These are phyloP conservation scores for Marcusenius ussheri DNA, from an alignment of 2,113 vertebrate genomes.

Conservation along the genomic window DNA sequence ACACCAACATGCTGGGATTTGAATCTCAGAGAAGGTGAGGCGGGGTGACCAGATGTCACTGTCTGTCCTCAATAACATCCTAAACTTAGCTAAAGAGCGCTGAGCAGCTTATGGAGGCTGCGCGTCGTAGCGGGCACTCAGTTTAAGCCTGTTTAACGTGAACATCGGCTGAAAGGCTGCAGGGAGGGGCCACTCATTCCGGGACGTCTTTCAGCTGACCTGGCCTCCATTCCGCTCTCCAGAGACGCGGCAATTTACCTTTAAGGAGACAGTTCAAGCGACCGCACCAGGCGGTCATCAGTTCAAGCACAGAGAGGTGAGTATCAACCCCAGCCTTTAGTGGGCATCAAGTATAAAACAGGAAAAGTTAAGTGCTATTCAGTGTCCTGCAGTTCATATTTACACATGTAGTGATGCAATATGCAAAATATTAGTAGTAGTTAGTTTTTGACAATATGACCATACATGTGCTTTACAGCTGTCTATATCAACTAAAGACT, in stretches of 20 bases:
- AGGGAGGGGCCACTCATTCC: neutral
- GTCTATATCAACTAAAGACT: neutral
- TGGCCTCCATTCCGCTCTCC: neutral
- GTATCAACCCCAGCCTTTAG: neutral
- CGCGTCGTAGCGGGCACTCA: neutral
- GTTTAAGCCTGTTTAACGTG: neutral
- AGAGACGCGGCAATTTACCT: neutral
- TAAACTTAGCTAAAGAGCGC: conserved; percentile 1
- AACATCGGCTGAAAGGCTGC: neutral
- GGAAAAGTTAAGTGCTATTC: neutral
- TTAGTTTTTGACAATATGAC: neutral
- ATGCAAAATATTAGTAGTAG: neutral
- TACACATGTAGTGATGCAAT: neutral
- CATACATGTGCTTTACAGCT: neutral
- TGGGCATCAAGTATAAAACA: neutral
- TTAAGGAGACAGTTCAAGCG: neutral
- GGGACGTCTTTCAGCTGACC: neutral
- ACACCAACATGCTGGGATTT: neutral
- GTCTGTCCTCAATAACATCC: conserved; percentile 10
- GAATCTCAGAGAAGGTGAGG: conserved; percentile 10
- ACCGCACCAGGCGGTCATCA: neutral
- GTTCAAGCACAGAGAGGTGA: neutral
- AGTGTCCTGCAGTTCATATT: neutral
- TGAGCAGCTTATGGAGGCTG: neutral
- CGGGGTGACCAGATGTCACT: conserved; percentile 1